A percentile compares a stretch with the other conserved stretches of the same genome.
These are phyloP conservation scores for Margarornis squamiger DNA, from an alignment of 2,797 vertebrate species.

Conservation along the genomic window DNA sequence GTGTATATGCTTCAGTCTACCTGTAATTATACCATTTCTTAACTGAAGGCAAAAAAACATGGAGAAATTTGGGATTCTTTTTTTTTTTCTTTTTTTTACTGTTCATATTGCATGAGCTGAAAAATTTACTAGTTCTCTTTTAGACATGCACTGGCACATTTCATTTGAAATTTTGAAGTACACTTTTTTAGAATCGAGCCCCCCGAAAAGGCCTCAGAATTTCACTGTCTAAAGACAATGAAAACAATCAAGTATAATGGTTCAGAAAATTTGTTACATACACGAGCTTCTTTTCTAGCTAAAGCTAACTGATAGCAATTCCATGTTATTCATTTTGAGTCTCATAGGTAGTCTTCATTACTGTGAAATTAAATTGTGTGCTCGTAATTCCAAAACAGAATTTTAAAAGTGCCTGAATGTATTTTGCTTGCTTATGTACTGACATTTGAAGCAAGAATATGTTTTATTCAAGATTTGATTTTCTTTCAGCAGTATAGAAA, in stretches of 20 bases:
- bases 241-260: conserved; percentile 27
- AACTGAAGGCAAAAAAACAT: background rate
- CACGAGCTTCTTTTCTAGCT: conserved; percentile 32
- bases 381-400: conserved; percentile 54
- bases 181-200: conserved; percentile 35
- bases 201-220: conserved; percentile 41
- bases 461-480: background rate
- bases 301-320: conserved; percentile 35
- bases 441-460: conserved; percentile 30
- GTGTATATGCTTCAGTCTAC: conserved; percentile 1
- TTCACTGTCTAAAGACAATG: conserved; percentile 4
- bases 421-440: conserved; percentile 52
- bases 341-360: conserved; percentile 59
- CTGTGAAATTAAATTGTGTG: conserved; percentile 50
- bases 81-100: background rate
- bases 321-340: conserved; percentile 9
- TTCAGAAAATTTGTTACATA: background rate
- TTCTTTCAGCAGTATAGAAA: background rate
- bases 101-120: background rate
- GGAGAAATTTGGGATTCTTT: background rate
- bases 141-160: background rate
- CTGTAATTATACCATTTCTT: conserved; percentile 16
- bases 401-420: conserved; percentile 43
- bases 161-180: background rate
- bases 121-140: background rate